phyloP scores from a whole-genome alignment of 2,888 invertebrate genomes.

The Griposia aprilina region DNA sequence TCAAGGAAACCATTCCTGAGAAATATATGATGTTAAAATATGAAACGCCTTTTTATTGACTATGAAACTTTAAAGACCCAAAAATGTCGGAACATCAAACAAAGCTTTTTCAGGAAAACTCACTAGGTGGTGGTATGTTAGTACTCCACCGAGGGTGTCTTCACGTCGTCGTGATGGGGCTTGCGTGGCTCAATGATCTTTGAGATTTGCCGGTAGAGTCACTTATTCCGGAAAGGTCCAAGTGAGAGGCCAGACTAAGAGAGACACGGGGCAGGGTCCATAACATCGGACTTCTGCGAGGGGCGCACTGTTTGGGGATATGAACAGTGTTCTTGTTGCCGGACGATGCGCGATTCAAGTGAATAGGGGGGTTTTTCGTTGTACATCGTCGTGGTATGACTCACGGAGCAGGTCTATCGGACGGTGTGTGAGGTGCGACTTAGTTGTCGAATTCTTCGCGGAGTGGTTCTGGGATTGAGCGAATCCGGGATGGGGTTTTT shows the following conservation, averaged over 20 bases:
- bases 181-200: not conserved
- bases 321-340: too few relatives aligned
- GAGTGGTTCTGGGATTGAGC: too few relatives aligned
- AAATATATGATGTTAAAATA: slow-evolving; percentile 80
- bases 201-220: not conserved
- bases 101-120: not conserved
- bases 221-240: not conserved
- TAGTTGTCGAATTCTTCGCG: too few relatives aligned
- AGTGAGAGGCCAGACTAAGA: not conserved
- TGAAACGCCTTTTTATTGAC: slow-evolving; percentile 33
- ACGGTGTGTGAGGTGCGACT: too few relatives aligned
- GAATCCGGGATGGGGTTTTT: too few relatives aligned
- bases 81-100: not conserved
- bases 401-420: too few relatives aligned
- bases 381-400: too few relatives aligned
- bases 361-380: too few relatives aligned
- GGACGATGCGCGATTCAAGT: too few relatives aligned
- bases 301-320: not conserved
- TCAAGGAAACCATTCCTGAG: slow-evolving; percentile 70
- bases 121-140: not conserved
- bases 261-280: not conserved
- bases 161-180: not conserved
- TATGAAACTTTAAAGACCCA: not conserved
- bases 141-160: too few relatives aligned
- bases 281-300: not conserved